phyloP scores from a whole-genome alignment of 2,797 vertebrate genomes.

The Brotula barbata region DNA sequence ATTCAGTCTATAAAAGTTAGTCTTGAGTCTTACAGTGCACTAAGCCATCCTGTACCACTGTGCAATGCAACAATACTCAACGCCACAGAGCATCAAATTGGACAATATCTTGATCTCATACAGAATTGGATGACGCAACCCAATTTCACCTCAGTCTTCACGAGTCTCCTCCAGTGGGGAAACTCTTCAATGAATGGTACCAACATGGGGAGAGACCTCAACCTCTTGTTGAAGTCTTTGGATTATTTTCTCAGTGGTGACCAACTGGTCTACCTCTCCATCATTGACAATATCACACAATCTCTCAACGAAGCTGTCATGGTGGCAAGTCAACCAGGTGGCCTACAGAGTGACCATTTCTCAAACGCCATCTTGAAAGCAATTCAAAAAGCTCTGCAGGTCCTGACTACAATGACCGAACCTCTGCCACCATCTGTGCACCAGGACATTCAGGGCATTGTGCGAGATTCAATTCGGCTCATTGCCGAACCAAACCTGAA shows the following conservation, averaged over 20 bases:
- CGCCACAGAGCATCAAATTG: slow-evolving; percentile 53
- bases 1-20: slow-evolving; percentile 43
- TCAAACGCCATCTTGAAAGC: slow-evolving; percentile 52
- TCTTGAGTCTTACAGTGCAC: slow-evolving; percentile 52
- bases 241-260: slow-evolving; percentile 46
- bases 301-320: slow-evolving; percentile 62
- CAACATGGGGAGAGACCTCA: slow-evolving; percentile 55
- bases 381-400: slow-evolving; percentile 40
- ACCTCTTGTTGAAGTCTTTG: slow-evolving; percentile 57
- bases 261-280: slow-evolving; percentile 49
- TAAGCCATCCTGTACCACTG: not conserved
- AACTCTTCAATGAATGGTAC: slow-evolving; percentile 46
- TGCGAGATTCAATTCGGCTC: slow-evolving; percentile 59
- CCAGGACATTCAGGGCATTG: slow-evolving; percentile 54
- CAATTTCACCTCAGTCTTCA: slow-evolving; percentile 48
- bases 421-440: slow-evolving; percentile 31
- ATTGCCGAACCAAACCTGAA: slow-evolving; percentile 53
- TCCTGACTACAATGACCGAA: not conserved
- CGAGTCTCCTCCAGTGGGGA: slow-evolving; percentile 68
- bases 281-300: slow-evolving; percentile 56
- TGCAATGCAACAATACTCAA: slow-evolving; percentile 54
- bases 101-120: slow-evolving; percentile 57
- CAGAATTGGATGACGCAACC: slow-evolving; percentile 71
- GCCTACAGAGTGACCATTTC: slow-evolving; percentile 68
- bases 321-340: slow-evolving; percentile 54